Evolutionary conservation across 2,113 vertebrate species (phyloP).

Genomic region (Aepyceros melampus): DNA sequence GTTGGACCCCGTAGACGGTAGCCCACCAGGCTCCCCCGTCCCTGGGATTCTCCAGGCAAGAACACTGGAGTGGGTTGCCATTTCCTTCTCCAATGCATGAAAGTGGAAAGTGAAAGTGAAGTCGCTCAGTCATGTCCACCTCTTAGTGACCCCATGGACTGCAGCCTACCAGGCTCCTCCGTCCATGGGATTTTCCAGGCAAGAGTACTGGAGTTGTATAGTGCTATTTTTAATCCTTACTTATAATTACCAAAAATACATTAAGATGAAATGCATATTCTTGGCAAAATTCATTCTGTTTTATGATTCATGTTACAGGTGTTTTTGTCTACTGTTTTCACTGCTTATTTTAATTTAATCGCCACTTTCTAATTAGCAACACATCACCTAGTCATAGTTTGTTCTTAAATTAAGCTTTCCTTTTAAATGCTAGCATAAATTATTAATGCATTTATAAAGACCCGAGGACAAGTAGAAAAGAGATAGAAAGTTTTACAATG

Average conservation of each 20-base stretch:
- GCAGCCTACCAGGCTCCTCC: no score
- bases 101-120: no score
- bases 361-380: not conserved
- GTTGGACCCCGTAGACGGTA: fast-evolving
- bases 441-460: not conserved
- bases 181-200: no score
- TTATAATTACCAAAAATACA: not conserved
- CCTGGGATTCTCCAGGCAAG: no score
- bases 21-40: no score
- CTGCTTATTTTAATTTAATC: conserved; percentile 8
- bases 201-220: no score
- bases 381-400: not conserved
- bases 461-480: not conserved
- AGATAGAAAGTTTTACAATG: not conserved
- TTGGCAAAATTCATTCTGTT: not conserved
- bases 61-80: no score
- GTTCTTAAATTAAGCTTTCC: not conserved
- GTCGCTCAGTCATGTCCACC: no score
- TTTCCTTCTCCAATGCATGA: no score
- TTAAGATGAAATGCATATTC: conserved; percentile 8
- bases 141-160: no score
- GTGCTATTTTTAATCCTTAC: conserved; percentile 3
- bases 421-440: not conserved
- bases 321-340: not conserved
- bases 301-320: not conserved